These are phyloP conservation scores for Eleutherodactylus coqui DNA, from an alignment of 2,797 vertebrate genomes.

Conservation along the genomic window DNA sequence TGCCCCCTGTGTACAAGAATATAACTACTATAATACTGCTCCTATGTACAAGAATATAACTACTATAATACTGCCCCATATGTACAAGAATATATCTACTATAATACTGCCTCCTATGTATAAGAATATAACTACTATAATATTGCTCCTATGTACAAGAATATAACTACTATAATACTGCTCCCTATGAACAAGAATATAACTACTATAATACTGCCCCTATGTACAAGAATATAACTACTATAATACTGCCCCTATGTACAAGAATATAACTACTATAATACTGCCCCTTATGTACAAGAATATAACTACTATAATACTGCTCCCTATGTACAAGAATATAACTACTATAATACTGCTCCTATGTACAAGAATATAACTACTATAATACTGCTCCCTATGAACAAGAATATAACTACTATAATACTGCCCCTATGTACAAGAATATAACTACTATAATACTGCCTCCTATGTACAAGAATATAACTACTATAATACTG, in stretches of 20 bases:
- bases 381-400: not conserved
- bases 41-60: not conserved
- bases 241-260: slow-evolving; percentile 1
- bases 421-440: not conserved
- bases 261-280: slow-evolving; percentile 8
- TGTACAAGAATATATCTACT: not conserved
- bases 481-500: slow-evolving; percentile 1
- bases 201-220: not conserved
- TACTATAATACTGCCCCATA: not conserved
- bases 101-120: not conserved
- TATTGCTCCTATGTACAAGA: not conserved
- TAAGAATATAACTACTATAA: slow-evolving; percentile 3
- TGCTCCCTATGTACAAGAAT: not conserved
- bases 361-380: slow-evolving; percentile 1
- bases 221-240: not conserved
- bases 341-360: not conserved
- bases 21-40: not conserved
- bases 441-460: not conserved
- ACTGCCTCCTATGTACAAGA: not conserved
- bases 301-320: slow-evolving; percentile 1
- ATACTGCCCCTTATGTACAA: not conserved
- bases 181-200: not conserved
- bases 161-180: not conserved
- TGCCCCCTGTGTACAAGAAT: not conserved
- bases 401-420: not conserved